A percentile compares a stretch with the other conserved stretches of the same genome.
phyloP scores from a whole-genome alignment of 2,888 invertebrate genomes.

The Tetranychus piercei region DNA sequence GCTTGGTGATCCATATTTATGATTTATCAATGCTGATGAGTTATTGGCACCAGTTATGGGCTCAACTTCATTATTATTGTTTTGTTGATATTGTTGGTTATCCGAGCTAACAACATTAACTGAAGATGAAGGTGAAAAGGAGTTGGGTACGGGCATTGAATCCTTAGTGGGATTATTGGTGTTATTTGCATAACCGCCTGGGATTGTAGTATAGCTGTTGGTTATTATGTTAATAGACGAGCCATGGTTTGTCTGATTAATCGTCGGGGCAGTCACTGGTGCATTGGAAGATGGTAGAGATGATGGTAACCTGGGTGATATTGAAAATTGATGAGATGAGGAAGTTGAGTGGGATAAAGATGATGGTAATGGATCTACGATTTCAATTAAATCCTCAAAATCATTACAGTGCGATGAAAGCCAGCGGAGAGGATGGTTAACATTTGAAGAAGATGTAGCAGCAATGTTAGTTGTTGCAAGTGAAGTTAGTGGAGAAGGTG shows the following conservation, averaged over 20 bases:
- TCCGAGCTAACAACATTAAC: neutral
- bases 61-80: too few species aligned
- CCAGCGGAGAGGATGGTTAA: neutral
- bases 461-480: neutral
- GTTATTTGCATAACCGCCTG: neutral
- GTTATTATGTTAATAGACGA: neutral
- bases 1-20: neutral
- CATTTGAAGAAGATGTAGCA: neutral
- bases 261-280: slow-evolving; percentile 17
- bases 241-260: neutral
- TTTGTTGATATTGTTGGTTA: too few species aligned
- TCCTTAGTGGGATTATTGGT: neutral
- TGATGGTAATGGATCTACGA: neutral
- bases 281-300: slow-evolving; percentile 7
- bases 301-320: neutral
- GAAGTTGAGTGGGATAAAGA: neutral
- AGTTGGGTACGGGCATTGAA: neutral
- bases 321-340: neutral
- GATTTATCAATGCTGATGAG: neutral
- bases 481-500: neutral
- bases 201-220: neutral
- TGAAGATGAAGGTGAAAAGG: neutral
- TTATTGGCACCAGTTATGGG: neutral
- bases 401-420: neutral
- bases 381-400: slow-evolving; percentile 1